A percentile compares a stretch with the other conserved stretches of the same genome.
Evolutionary conservation across 2,113 vertebrate genomes (phyloP).

Genomic region (Siniperca knerii): DNA sequence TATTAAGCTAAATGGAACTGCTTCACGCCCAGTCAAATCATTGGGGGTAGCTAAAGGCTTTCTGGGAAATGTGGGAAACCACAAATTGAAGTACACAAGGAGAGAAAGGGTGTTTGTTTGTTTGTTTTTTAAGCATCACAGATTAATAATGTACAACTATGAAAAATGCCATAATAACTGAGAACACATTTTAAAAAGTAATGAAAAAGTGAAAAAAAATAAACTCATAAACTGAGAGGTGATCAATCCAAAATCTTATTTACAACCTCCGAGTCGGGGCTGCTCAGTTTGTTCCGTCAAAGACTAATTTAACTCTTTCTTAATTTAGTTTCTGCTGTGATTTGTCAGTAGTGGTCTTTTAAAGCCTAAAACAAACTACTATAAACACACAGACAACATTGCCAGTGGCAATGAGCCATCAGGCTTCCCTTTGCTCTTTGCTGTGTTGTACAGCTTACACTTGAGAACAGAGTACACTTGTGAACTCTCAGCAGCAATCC

Average conservation of each 20-base stretch:
- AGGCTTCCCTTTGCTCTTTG: not conserved
- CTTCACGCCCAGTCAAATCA: not conserved
- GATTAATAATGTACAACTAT: not conserved
- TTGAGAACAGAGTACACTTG: not conserved
- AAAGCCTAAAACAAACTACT: not conserved
- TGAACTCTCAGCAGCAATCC: slow-evolving; percentile 35
- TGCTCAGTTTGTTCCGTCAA: not conserved
- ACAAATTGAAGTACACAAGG: not conserved
- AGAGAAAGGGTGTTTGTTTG: too few species aligned
- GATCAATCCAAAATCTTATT: too few species aligned
- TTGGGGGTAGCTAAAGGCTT: not conserved
- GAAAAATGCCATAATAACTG: not conserved
- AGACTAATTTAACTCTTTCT: not conserved
- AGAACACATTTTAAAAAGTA: not conserved
- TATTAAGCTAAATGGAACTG: not conserved
- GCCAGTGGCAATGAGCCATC: not conserved
- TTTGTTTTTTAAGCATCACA: not conserved
- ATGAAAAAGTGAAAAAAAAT: too few species aligned
- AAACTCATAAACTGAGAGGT: too few species aligned
- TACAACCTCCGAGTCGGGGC: too few species aligned
- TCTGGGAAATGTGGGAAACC: not conserved
- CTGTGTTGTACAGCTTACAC: not conserved
- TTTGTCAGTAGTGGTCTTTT: not conserved
- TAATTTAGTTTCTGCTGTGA: not conserved
- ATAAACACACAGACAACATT: too few species aligned